A percentile compares a stretch with the other conserved stretches of the same genome.
These are phyloP conservation scores for Periophthalmus magnuspinnatus DNA, from an alignment of 2,797 vertebrate species.

Conservation along the genomic window DNA sequence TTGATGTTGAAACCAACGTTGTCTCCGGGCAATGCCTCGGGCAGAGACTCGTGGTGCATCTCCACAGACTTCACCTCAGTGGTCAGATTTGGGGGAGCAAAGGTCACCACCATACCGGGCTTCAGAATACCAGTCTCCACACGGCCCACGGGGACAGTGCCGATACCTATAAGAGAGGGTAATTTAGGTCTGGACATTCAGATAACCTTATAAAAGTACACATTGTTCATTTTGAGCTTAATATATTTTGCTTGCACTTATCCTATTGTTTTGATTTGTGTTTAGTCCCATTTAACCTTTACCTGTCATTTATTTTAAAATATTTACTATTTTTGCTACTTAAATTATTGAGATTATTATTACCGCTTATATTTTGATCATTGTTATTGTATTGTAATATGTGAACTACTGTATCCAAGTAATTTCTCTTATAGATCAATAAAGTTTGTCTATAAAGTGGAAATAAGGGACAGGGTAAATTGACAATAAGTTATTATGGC, in stretches of 20 bases:
- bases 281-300: not conserved
- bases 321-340: no score
- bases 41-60: conserved; percentile 81
- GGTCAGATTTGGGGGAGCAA: conserved; percentile 76
- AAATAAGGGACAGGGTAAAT: no score
- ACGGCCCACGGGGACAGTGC: conserved; percentile 80
- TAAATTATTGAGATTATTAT: no score
- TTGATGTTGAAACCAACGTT: conserved; percentile 85
- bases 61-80: conserved; percentile 85
- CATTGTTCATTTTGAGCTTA: not conserved
- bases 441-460: no score
- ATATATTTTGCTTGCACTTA: not conserved
- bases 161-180: conserved; percentile 67
- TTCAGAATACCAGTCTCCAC: conserved; percentile 81
- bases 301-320: no score
- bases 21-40: conserved; percentile 78
- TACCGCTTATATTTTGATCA: no score
- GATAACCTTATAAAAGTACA: not conserved
- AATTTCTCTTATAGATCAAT: no score
- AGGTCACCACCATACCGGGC: conserved; percentile 79
- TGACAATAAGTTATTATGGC: no score
- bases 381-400: no score
- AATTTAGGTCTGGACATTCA: not conserved
- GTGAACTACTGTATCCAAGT: no score
- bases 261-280: not conserved